Conservation (phyloP, 2,113 vertebrate genomes). For the Ariopsis seemanni region DNA sequence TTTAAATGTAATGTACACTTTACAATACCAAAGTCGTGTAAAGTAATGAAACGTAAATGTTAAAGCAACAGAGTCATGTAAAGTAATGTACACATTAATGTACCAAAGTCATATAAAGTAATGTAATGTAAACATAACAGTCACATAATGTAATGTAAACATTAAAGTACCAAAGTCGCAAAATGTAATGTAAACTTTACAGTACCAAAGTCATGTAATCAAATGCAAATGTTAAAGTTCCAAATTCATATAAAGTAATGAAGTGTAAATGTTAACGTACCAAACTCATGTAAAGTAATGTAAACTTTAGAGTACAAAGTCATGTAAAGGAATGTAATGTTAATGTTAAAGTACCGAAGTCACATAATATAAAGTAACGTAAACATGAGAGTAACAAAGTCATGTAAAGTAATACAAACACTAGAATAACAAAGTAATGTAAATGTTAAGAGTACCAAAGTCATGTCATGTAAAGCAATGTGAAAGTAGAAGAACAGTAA, state of each 20-base stretch:
- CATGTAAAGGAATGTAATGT: background rate
- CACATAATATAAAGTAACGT: background rate
- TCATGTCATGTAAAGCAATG: background rate
- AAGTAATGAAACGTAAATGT: background rate
- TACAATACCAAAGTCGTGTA: background rate
- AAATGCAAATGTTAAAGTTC: background rate
- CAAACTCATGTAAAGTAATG: background rate
- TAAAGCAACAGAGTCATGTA: background rate
- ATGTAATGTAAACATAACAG: background rate
- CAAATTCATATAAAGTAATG: background rate
- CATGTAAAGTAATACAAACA: too few relatives aligned
- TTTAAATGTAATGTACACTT: background rate
- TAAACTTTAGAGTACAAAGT: background rate
- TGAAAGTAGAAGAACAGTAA: background rate
- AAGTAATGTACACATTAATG: background rate
- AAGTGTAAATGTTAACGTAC: too few relatives aligned
- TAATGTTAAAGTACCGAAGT: background rate
- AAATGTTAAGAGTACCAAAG: background rate
- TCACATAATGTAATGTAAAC: background rate
- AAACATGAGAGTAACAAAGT: too few relatives aligned
- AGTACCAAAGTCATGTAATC: background rate
- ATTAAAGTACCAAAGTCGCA: too few relatives aligned
- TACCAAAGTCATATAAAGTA: background rate
- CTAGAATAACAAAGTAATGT: background rate
- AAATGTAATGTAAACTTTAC: background rate